These are phyloP conservation scores for Meda fulgida DNA, from an alignment of 2,797 vertebrate genomes.

Conservation along the genomic window DNA sequence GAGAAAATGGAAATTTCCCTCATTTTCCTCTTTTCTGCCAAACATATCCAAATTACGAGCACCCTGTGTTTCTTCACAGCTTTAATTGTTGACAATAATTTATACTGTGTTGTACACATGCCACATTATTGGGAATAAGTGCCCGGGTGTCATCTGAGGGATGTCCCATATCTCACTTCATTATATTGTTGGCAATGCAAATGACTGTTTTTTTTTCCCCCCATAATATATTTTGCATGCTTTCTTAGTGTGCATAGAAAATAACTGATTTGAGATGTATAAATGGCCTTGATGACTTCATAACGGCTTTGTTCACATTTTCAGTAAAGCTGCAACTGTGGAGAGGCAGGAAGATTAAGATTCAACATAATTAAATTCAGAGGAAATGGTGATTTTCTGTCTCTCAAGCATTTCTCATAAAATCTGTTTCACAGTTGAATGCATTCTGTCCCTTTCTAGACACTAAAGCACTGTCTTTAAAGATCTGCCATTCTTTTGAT, in stretches of 20 bases:
- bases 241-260: conserved; percentile 41
- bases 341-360: conserved; percentile 52
- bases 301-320: conserved; percentile 38
- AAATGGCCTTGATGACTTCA: conserved; percentile 40
- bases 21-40: conserved; percentile 40
- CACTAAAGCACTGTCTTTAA: conserved; percentile 24
- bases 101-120: conserved; percentile 51
- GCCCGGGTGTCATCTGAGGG: conserved; percentile 48
- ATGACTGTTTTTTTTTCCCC: too few relatives aligned
- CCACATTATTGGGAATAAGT: conserved; percentile 31
- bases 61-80: conserved; percentile 19
- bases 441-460: conserved; percentile 17
- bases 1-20: conserved; percentile 66
- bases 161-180: conserved; percentile 48
- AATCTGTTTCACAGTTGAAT: conserved; percentile 33
- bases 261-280: conserved; percentile 22
- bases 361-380: conserved; percentile 48
- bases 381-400: conserved; percentile 32
- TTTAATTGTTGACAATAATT: conserved; percentile 71
- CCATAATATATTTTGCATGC: conserved; percentile 3
- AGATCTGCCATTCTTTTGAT: conserved; percentile 32
- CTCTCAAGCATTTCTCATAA: conserved; percentile 32
- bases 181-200: conserved; percentile 46
- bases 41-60: conserved; percentile 40
- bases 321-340: conserved; percentile 16